Conservation (phyloP, 2,888 invertebrate genomes). For the Sinohyriopsis cumingii region DNA sequence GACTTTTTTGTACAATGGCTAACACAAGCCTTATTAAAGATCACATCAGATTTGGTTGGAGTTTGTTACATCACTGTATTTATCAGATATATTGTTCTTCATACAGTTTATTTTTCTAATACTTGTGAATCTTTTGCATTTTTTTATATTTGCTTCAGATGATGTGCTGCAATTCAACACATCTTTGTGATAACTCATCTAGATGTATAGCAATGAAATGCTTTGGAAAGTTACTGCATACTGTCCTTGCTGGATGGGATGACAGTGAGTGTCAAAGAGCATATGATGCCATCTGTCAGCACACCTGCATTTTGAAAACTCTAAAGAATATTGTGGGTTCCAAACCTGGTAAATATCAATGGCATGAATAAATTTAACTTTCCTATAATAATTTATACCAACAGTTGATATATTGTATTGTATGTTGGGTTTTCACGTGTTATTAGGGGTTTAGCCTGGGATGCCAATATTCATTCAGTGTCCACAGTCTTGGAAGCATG, state of each 20-base stretch:
- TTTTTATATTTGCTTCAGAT: conserved; percentile 32
- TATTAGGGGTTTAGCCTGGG: no score
- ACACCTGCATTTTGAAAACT: conserved; percentile 60
- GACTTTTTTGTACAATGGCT: no score
- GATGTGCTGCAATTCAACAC: conserved; percentile 44
- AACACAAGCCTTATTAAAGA: no score
- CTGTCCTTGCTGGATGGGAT: conserved; percentile 72
- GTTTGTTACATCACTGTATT: neutral
- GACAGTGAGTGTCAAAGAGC: conserved; percentile 69
- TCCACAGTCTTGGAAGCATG: no score
- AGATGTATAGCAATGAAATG: conserved; percentile 63
- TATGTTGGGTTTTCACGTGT: no score
- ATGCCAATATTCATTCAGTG: no score
- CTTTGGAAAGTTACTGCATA: conserved; percentile 70
- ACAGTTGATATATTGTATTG: no score
- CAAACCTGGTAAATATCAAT: conserved; percentile 58
- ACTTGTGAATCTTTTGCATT: neutral
- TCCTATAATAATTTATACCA: no score
- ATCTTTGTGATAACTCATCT: conserved; percentile 53
- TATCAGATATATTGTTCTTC: neutral
- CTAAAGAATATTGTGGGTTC: conserved; percentile 58
- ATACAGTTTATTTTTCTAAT: neutral
- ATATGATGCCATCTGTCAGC: conserved; percentile 61
- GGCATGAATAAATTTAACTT: no score
- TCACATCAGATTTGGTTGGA: neutral